phyloP scores from a whole-genome alignment of 2,888 invertebrate genomes.

The Pseudeuparius sepicola region DNA sequence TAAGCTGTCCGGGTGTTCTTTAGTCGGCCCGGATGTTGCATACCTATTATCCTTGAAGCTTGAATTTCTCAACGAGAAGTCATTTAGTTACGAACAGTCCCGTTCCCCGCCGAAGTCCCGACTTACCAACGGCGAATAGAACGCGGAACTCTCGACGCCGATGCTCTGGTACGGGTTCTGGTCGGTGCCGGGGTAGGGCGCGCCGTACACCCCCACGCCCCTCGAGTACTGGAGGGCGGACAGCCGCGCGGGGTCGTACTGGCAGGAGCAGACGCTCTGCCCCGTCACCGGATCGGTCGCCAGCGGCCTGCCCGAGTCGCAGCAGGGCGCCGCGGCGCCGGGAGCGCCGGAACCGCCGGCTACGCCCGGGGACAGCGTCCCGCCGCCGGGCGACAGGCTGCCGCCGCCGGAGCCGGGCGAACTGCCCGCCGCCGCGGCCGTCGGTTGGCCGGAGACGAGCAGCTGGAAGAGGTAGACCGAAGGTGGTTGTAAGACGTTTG shows the following conservation, averaged over 20 bases:
- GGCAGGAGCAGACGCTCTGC: slow-evolving; percentile 89
- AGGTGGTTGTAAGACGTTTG: background rate
- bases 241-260: slow-evolving; percentile 81
- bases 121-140: slow-evolving; percentile 92
- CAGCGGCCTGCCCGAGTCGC: slow-evolving; percentile 84
- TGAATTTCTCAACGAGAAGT: too few species aligned
- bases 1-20: too few species aligned
- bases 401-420: slow-evolving; percentile 70
- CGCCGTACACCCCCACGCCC: slow-evolving; percentile 73
- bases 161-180: slow-evolving; percentile 90
- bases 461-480: slow-evolving; percentile 51
- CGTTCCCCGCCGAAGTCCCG: too few species aligned
- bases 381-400: slow-evolving; percentile 61
- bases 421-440: slow-evolving; percentile 58
- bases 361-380: slow-evolving; percentile 48
- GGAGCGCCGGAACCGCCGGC: slow-evolving; percentile 36
- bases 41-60: too few species aligned
- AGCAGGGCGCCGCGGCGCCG: slow-evolving; percentile 56
- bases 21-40: too few species aligned
- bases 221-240: slow-evolving; percentile 76
- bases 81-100: too few species aligned
- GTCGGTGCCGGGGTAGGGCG: slow-evolving; percentile 82
- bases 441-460: slow-evolving; percentile 66
- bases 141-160: slow-evolving; percentile 87
- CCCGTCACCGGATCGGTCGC: slow-evolving; percentile 90